phyloP scores from a whole-genome alignment of 2,113 vertebrate genomes.

The Myotis davidii region DNA sequence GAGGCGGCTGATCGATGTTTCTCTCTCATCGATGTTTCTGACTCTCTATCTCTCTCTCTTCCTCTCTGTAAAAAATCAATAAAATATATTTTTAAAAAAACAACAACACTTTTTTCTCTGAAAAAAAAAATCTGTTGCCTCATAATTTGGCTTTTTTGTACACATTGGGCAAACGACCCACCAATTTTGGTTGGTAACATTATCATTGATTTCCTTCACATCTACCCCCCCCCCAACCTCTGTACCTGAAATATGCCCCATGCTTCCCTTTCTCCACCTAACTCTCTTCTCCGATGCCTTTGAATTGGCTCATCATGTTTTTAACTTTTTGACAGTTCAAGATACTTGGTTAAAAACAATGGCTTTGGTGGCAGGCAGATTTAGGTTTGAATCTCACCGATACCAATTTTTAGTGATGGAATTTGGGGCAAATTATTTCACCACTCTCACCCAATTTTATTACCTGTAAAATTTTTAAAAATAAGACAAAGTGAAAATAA shows the following conservation, averaged over 20 bases:
- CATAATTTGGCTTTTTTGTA: neutral
- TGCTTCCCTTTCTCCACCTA: neutral
- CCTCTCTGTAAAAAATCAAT: too few relatives aligned
- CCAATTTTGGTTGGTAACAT: neutral
- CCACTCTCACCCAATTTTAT: neutral
- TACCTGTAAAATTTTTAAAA: neutral
- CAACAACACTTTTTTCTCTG: neutral
- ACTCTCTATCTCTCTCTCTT: too few relatives aligned
- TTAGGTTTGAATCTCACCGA: constrained; percentile 15
- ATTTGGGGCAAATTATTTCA: constrained; percentile 40
- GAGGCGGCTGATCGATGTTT: too few relatives aligned
- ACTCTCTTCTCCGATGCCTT: neutral
- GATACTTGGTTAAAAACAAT: neutral
- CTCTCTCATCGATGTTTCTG: too few relatives aligned
- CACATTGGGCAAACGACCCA: neutral
- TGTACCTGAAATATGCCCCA: neutral
- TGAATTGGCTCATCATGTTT: neutral
- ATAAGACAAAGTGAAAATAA: neutral
- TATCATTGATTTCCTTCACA: neutral
- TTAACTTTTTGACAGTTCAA: constrained; percentile 4
- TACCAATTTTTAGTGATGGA: neutral
- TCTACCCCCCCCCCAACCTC: neutral
- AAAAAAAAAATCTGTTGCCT: neutral
- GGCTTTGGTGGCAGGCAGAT: neutral
- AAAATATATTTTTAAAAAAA: too few relatives aligned